A percentile compares a stretch with the other conserved stretches of the same genome.
phyloP scores from a whole-genome alignment of 2,113 vertebrate species.

The Neotragus pygmaeus region DNA sequence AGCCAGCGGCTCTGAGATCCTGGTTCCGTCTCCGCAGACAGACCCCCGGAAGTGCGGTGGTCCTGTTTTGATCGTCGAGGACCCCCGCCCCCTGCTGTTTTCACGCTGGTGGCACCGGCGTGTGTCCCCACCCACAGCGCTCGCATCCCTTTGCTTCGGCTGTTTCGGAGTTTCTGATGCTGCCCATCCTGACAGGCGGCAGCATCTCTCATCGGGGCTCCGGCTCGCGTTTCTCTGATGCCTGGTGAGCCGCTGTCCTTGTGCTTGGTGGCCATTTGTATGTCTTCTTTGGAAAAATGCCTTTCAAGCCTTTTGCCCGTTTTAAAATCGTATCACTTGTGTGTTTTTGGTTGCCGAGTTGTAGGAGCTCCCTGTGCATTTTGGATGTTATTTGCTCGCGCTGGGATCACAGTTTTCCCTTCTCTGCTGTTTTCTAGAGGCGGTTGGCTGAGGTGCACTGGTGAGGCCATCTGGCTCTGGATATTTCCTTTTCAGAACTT shows the following conservation, averaged over 20 bases:
- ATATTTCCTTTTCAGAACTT: neutral
- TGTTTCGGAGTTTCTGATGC: neutral
- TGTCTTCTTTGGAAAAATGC: neutral
- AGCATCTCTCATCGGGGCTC: accelerated
- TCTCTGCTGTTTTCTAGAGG: neutral
- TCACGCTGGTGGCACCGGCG: accelerated
- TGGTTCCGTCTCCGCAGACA: accelerated
- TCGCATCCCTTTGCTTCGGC: accelerated
- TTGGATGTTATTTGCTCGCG: no score
- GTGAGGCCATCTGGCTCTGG: neutral
- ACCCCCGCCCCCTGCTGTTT: accelerated
- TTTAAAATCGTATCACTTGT: neutral
- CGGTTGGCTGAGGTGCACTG: neutral
- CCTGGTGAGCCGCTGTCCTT: no score
- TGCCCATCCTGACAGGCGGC: neutral
- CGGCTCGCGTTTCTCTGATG: accelerated
- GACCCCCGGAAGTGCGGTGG: accelerated
- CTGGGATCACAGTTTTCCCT: neutral
- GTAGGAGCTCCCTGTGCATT: no score
- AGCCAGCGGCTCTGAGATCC: neutral
- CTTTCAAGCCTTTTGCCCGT: no score
- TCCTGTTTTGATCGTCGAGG: neutral
- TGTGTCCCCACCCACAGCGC: accelerated
- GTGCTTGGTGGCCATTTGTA: accelerated
- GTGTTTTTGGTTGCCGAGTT: neutral